phyloP scores from a whole-genome alignment of 2,888 invertebrate species.

The Clitarchus hookeri region DNA sequence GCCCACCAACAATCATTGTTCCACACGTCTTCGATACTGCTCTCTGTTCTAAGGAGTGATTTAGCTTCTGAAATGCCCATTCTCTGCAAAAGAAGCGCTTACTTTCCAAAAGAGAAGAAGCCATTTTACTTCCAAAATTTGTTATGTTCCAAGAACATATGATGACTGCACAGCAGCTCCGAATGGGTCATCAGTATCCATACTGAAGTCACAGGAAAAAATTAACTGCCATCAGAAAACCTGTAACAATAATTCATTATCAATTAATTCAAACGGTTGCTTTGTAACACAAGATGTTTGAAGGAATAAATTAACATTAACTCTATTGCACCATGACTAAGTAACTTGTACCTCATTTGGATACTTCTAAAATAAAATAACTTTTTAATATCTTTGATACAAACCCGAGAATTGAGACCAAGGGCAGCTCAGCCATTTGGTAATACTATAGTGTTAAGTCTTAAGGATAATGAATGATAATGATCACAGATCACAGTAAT shows the following conservation, averaged over 20 bases:
- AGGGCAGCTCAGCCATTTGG: too few relatives aligned
- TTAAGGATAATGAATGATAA: too few relatives aligned
- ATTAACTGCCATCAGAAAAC: not conserved
- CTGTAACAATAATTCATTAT: not conserved
- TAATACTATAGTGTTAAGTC: too few relatives aligned
- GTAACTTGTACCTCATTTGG: too few relatives aligned
- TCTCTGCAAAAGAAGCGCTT: constrained; percentile 88
- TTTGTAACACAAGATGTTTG: too few relatives aligned
- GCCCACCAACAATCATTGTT: constrained; percentile 85
- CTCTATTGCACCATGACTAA: too few relatives aligned
- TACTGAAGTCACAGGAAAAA: not conserved
- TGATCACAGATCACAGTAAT: too few relatives aligned
- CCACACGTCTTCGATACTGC: constrained; percentile 85
- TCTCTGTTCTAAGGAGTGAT: constrained; percentile 87
- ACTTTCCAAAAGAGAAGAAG: constrained; percentile 47
- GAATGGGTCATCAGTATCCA: not conserved
- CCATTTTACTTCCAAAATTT: constrained; percentile 23
- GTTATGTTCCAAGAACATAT: not conserved
- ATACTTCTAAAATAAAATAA: too few relatives aligned
- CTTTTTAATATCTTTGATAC: too few relatives aligned
- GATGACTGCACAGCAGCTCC: not conserved
- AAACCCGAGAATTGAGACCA: too few relatives aligned
- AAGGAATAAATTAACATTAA: too few relatives aligned
- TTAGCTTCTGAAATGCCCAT: constrained; percentile 94
- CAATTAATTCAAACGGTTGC: not conserved